Conservation (phyloP, 2,797 vertebrate species). For the Aythya fuligula region DNA sequence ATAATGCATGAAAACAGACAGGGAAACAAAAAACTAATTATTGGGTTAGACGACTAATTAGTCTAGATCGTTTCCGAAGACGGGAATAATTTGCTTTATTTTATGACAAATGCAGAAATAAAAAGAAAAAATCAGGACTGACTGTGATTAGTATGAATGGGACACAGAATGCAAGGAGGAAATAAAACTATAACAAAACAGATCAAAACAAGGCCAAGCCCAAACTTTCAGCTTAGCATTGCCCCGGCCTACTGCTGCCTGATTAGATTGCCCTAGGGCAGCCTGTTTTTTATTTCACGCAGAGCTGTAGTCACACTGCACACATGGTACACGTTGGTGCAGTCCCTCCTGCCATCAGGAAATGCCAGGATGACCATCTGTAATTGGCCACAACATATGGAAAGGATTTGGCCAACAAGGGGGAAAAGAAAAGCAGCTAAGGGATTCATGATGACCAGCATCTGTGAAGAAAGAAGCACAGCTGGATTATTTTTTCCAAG, state of each 20-base stretch:
- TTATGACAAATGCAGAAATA: constrained; percentile 89
- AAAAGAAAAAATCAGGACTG: constrained; percentile 83
- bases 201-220: constrained; percentile 80
- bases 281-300: constrained; percentile 34
- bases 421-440: constrained; percentile 28
- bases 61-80: constrained; percentile 86
- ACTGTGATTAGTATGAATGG: constrained; percentile 85
- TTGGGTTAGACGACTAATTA: constrained; percentile 88
- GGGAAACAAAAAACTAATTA: constrained; percentile 88
- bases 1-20: constrained; percentile 87
- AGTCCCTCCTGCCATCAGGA: constrained; percentile 45
- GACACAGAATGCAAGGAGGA: constrained; percentile 81
- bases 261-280: constrained; percentile 69
- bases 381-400: constrained; percentile 50
- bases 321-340: constrained; percentile 4
- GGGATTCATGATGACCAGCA: constrained; percentile 12
- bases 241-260: constrained; percentile 55
- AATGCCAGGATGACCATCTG: constrained; percentile 65
- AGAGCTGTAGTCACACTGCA: background rate
- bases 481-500: constrained; percentile 19
- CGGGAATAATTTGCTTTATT: constrained; percentile 88
- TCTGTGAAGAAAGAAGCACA: constrained; percentile 7
- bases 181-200: constrained; percentile 82
- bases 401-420: constrained; percentile 54
- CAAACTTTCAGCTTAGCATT: constrained; percentile 76